These are phyloP conservation scores for Ridgeia piscesae DNA, from an alignment of 1,140 invertebrate genomes.

Conservation along the genomic window DNA sequence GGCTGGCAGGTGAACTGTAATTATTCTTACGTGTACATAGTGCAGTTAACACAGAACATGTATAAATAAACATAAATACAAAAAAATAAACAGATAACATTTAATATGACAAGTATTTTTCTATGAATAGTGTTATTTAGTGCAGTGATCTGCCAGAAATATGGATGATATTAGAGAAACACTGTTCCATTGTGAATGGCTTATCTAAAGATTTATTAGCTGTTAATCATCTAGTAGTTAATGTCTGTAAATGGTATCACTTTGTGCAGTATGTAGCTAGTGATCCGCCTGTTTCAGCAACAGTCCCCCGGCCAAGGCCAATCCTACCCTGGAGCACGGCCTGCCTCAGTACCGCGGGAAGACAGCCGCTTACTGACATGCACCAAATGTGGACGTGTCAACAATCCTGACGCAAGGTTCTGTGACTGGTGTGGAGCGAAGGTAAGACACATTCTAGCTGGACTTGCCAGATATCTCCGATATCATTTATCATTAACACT, in stretches of 20 bases:
- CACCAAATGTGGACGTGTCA: slow-evolving; percentile 48
- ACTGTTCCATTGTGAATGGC: no score
- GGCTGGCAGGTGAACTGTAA: no score
- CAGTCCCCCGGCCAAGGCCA: not conserved
- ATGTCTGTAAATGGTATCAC: not conserved
- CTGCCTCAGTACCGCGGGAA: slow-evolving; percentile 33
- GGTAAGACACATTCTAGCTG: slow-evolving; percentile 31
- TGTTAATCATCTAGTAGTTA: not conserved
- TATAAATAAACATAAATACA: no score
- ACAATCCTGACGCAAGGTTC: slow-evolving; percentile 49
- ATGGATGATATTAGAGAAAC: no score
- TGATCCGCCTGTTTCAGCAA: not conserved
- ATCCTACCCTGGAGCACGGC: slow-evolving; percentile 29
- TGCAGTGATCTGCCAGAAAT: no score
- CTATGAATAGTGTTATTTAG: no score
- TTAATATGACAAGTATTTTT: no score
- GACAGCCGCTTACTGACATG: slow-evolving; percentile 40
- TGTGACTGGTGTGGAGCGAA: slow-evolving; percentile 55
- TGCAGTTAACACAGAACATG: no score
- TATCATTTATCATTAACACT: not conserved
- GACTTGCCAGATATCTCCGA: not conserved
- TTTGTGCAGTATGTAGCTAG: not conserved
- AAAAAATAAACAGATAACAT: no score
- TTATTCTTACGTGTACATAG: no score
- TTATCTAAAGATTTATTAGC: no score